Evolutionary conservation across 2,888 invertebrate species (phyloP).

Genomic region (Ophion ellenae): DNA sequence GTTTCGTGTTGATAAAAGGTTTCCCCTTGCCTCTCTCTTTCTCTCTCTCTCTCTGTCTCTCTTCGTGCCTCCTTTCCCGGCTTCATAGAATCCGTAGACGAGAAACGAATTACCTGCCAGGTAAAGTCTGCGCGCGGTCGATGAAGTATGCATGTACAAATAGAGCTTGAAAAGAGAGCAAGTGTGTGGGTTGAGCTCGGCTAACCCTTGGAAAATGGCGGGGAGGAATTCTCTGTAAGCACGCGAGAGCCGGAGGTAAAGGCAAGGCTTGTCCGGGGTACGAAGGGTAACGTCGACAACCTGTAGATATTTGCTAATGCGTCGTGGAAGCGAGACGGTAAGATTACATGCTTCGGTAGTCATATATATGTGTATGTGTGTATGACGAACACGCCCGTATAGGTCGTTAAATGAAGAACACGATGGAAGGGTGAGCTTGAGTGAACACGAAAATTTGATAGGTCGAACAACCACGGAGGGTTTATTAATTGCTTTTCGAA

Average conservation of each 20-base stretch:
- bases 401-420: constrained; percentile 43
- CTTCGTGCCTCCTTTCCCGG: constrained; percentile 12
- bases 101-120: constrained; percentile 65
- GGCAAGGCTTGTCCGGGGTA: constrained; percentile 39
- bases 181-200: constrained; percentile 29
- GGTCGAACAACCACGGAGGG: constrained; percentile 8
- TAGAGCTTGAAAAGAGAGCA: constrained; percentile 37
- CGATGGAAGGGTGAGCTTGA: constrained; percentile 8
- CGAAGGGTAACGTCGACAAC: constrained; percentile 64
- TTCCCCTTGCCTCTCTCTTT: constrained; percentile 12
- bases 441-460: constrained; percentile 59
- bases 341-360: constrained; percentile 8
- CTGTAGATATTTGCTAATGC: constrained; percentile 70
- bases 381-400: constrained; percentile 12
- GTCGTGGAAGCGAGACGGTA: constrained; percentile 51
- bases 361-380: not conserved
- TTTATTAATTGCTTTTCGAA: constrained; percentile 59
- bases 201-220: constrained; percentile 39
- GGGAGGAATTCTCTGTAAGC: constrained; percentile 35
- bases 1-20: constrained; percentile 43
- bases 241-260: constrained; percentile 44
- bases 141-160: constrained; percentile 39
- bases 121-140: constrained; percentile 54
- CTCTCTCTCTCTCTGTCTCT: not conserved
- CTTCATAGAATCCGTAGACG: constrained; percentile 53